Base-by-base conservation (phyloP, 2,113 vertebrate genomes). In the Phrynosoma blainvillii region DNA sequence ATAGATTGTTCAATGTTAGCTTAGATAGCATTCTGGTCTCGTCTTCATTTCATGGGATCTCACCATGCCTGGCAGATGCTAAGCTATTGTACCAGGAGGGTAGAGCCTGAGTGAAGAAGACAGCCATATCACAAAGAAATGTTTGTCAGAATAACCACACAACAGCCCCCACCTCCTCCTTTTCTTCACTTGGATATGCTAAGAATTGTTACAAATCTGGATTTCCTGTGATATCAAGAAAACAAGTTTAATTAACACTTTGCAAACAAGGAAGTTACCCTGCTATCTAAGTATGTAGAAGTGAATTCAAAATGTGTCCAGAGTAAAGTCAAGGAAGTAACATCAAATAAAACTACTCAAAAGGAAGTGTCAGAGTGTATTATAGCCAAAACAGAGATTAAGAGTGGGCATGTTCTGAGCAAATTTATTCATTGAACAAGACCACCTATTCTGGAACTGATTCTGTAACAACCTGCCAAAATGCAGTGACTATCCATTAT, bases 51-150 rank as follows among this genome's bases (percentile, higher is more conserved):
- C 86, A 84, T 25, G 88, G 89, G 80, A 71, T 79, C 76, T 76
- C 92, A 77, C 30, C 82, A 84, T 79, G 84, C 82, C 84, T 79
- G 92, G 85, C 66, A 95, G 91, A 92, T 94, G 93, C 89, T 93
- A 82, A 81, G 87, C 90, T 93, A 93, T 90, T 94, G 89, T 89
- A 80, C 87, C 81, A 88, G 42, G 86, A n/a, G 11, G 66, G 75
- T 0, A 0, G 85, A 92, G 77, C 83, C 83, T 86, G 87, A 94
- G 90, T 79, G 88, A 65, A 92, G 84, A 91, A 88, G 78, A 89
- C 87, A 91, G 87, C 75, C 87, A 87, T 83, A 68, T 87, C 87
- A 90, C 91, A 93, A 93, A 93, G 56, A 92, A 91, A 74, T 40
- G 30, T 62, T 90, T 89, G 65, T 86, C 89, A 87, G 78, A 75